Conservation (phyloP, 2,113 vertebrate species). For the Aramus guarauna region DNA sequence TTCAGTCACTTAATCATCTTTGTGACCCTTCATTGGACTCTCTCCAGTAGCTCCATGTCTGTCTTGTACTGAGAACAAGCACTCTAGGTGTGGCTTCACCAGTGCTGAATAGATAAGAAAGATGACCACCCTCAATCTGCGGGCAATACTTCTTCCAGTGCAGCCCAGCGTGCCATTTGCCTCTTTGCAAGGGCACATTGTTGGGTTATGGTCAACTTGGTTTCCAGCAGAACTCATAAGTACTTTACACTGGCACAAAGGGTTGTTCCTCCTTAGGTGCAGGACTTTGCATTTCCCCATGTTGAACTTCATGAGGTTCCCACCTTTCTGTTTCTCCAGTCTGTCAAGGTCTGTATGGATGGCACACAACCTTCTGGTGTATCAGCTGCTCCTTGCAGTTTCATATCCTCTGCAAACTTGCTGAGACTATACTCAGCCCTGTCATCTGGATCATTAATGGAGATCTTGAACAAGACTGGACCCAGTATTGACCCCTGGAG, state of each 20-base stretch:
- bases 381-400: neutral
- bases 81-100: neutral
- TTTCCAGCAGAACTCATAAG: neutral
- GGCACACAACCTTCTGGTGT: neutral
- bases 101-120: neutral
- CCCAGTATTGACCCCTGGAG: rapidly evolving
- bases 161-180: neutral
- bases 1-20: neutral
- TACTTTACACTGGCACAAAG: neutral
- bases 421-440: neutral
- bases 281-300: neutral
- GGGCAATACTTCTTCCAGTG: neutral
- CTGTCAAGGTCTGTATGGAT: neutral
- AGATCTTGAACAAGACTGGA: neutral
- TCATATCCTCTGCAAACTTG: neutral
- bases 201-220: neutral
- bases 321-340: neutral
- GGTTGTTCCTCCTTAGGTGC: neutral
- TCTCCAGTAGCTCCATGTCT: neutral
- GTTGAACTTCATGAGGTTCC: neutral
- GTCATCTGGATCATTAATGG: neutral
- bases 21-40: neutral
- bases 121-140: neutral
- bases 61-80: neutral
- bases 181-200: neutral